These are phyloP conservation scores for Drosophila melanogaster DNA, from an alignment of 1,140 invertebrate genomes.

Conservation along the genomic window DNA sequence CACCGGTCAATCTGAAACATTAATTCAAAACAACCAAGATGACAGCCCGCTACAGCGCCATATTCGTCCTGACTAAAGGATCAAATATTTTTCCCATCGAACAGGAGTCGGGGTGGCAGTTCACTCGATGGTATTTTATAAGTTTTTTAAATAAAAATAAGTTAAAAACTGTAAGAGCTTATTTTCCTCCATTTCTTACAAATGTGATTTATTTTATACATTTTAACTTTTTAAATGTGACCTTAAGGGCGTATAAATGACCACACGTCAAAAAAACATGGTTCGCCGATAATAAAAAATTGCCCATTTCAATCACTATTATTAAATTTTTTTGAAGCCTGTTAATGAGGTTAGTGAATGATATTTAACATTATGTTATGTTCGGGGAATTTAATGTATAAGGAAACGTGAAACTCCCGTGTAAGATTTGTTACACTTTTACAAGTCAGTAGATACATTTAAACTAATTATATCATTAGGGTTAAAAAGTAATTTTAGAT, in stretches of 20 bases:
- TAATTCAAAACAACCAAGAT: constrained; percentile 11
- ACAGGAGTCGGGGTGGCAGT: constrained; percentile 4
- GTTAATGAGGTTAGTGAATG: not conserved
- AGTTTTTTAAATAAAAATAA: no score
- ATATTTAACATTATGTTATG: not conserved
- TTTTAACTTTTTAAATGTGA: no score
- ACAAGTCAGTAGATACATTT: not conserved
- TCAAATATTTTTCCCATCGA: not conserved
- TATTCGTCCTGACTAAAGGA: constrained; percentile 16
- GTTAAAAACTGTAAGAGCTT: no score
- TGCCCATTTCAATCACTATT: no score
- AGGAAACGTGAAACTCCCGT: constrained; percentile 9
- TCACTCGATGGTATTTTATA: not conserved
- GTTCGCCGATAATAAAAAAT: no score
- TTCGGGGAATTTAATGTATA: not conserved
- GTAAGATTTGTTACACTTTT: not conserved
- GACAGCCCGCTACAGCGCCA: constrained; percentile 9
- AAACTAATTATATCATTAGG: not conserved
- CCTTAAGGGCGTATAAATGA: no score
- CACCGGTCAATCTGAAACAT: constrained; percentile 33
- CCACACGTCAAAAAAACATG: no score
- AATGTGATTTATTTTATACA: no score
- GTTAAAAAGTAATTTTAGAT: not conserved
- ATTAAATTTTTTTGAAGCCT: no score
- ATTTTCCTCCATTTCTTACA: no score